Evolutionary conservation across 2,888 invertebrate genomes (phyloP).

Genomic region (Amaurobius ferox): DNA sequence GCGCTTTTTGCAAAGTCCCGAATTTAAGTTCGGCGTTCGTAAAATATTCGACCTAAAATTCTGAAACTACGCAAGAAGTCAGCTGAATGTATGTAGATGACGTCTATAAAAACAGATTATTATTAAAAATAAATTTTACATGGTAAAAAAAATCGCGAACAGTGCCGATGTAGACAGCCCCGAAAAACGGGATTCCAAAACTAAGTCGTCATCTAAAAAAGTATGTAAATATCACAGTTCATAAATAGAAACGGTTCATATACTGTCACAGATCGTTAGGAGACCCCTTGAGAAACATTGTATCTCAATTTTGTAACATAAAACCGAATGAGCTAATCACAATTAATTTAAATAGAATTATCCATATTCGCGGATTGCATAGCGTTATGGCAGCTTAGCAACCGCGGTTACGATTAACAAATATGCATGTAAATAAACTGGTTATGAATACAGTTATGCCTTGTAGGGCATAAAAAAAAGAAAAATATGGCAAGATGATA

Average conservation of each 20-base stretch:
- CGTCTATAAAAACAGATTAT: constrained; percentile 46
- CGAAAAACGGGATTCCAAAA: neutral
- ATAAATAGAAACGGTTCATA: neutral
- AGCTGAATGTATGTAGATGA: neutral
- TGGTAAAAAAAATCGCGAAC: constrained; percentile 23
- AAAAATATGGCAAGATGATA: too few species aligned
- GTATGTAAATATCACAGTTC: neutral
- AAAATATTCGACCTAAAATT: neutral
- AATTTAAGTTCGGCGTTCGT: constrained; percentile 59
- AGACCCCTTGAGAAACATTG: constrained; percentile 7
- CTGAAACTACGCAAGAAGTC: neutral
- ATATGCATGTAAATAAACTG: neutral
- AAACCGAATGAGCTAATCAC: neutral
- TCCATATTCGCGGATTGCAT: too few species aligned
- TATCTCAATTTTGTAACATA: neutral
- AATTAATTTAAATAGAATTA: constrained; percentile 20
- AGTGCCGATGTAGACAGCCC: neutral
- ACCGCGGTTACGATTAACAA: neutral
- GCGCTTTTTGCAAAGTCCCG: constrained; percentile 67
- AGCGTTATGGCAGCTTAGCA: too few species aligned
- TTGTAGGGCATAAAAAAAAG: too few species aligned
- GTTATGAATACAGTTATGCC: too few species aligned
- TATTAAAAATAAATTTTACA: neutral
- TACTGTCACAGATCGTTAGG: neutral
- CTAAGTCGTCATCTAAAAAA: neutral